A percentile compares a stretch with the other conserved stretches of the same genome.
Evolutionary conservation across 2,888 invertebrate species (phyloP).

Genomic region (Netelia virgata): DNA sequence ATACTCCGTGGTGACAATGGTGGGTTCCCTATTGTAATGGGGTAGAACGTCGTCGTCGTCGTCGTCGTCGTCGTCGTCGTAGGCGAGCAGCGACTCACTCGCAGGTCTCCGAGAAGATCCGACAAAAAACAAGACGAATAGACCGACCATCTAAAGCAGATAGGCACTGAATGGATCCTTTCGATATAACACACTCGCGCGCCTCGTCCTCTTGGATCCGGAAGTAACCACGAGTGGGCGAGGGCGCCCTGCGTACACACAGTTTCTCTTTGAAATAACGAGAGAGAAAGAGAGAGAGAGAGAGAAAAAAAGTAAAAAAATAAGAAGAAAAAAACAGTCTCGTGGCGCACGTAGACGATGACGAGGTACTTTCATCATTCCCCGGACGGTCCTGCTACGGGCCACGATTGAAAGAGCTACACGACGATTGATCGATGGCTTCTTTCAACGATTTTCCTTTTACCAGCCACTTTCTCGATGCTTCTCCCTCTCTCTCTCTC

Average conservation of each 20-base stretch:
- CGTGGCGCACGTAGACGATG: slow-evolving; percentile 45
- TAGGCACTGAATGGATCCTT: slow-evolving; percentile 78
- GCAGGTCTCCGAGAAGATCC: slow-evolving; percentile 47
- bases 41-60: slow-evolving; percentile 30
- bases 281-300: slow-evolving; percentile 21
- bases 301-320: background rate
- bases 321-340: slow-evolving; percentile 24
- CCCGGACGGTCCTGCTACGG: slow-evolving; percentile 22
- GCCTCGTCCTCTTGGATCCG: slow-evolving; percentile 21
- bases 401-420: slow-evolving; percentile 53
- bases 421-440: slow-evolving; percentile 62
- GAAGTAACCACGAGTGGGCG: slow-evolving; percentile 41
- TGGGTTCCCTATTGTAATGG: slow-evolving; percentile 73
- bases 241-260: slow-evolving; percentile 13
- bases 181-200: slow-evolving; percentile 70
- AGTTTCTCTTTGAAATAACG: slow-evolving; percentile 28
- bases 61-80: slow-evolving; percentile 33
- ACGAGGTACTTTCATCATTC: slow-evolving; percentile 61
- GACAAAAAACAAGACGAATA: slow-evolving; percentile 81
- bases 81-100: slow-evolving; percentile 41
- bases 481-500: slow-evolving; percentile 7
- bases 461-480: slow-evolving; percentile 51
- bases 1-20: slow-evolving; percentile 76
- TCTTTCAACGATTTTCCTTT: slow-evolving; percentile 52
- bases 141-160: slow-evolving; percentile 80